Base-by-base conservation (phyloP, 2,113 vertebrate species). In the Parus major region DNA sequence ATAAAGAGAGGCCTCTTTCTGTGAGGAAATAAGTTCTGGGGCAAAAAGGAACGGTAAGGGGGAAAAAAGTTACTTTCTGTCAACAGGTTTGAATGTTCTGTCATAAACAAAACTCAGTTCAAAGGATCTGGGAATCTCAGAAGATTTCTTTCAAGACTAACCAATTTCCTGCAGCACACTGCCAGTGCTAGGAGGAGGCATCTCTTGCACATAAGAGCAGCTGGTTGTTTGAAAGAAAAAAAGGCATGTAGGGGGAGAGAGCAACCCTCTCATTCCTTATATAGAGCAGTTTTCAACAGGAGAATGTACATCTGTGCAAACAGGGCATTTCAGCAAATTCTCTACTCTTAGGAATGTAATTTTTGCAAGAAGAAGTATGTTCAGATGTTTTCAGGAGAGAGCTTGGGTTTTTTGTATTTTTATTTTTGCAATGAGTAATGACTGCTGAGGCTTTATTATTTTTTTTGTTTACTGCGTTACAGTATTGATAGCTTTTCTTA, bases 51-150 rank as follows among this genome's bases (percentile, higher is more conserved):
- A 52, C 4, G 2, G 21, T 35, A 22, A 33, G 55, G 41, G 27
- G 5, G 11, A 5, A 49, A 44, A 35, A 64, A 15, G 49, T 91
- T 89, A 8, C 24, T 81, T 93, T 86, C 57, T 84, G 23, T 82
- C 65, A 77, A 35, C 7, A 3, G 66, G 21, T 60, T 94, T 90
- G 35, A 36, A 60, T 73, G 55, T 42, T 42, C 36, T 47, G 29
- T 85, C 47, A 18, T 65, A 69, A 90, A 91, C 29, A 65, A 63
- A 78, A 50, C 70, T 65, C 27, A 25, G 56, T 89, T 90, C 78
- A 95, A 92, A 97, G 94, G 66, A 69, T 68, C 16, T 80, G 81
- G 75, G 57, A 87, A 82, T 92, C 70, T 82, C 29, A n/a, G 72
- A 82, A 53, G 29, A 33, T 57, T 91, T 86, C 52, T 92, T 95